Base-by-base conservation (phyloP, 2,888 invertebrate genomes). In the Parnassius mnemosyne region DNA sequence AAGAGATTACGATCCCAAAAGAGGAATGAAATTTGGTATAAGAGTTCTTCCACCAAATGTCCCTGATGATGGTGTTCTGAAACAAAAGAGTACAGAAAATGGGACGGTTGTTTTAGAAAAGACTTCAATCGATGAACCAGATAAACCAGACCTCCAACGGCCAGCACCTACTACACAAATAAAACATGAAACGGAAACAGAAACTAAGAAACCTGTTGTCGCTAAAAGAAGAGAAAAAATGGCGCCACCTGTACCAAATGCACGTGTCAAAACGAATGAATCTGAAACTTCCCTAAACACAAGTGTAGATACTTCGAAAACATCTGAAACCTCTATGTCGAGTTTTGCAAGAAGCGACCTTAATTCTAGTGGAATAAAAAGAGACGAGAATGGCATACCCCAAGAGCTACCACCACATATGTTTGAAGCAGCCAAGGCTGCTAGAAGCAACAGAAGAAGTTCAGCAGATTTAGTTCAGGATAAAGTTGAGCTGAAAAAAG, bases 381-480 rank as follows among this genome's bases (percentile, higher is more conserved):
- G 94, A 70, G 92, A 93, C 71, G 84, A 92, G 67, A 89, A 93
- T 72, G 92, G 94, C 43, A 93, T 95, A 71, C 95, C 95, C 55
- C 93, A 94, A 73, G 95, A 95, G 74, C 89, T 95, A 68, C 95
- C 95, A 3, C 93, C 93, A 63, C 94, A 94, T 68, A 95, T 95
- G 87, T 85, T 94, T 64, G 94, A 95, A 59, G 95, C 95, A 0
- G 95, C 95, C 1, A 93, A 93, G 77, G 94, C 94, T 1, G 95
- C 95, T 0, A 89, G 93, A 69, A 93, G 92, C 62, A 95, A 95
- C 69, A 89, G 95, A 55, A 95, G 93, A 76, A 93, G 93, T 70
- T 79, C 85, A 1, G 67, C 80, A 16, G 91, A 90, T 55, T 68
- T 84, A 13, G 71, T 85, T 41, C 73, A 74, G 63, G 88, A 87